These are phyloP conservation scores for Orthonyx spaldingii DNA, from an alignment of 2,113 vertebrate genomes.

Conservation along the genomic window DNA sequence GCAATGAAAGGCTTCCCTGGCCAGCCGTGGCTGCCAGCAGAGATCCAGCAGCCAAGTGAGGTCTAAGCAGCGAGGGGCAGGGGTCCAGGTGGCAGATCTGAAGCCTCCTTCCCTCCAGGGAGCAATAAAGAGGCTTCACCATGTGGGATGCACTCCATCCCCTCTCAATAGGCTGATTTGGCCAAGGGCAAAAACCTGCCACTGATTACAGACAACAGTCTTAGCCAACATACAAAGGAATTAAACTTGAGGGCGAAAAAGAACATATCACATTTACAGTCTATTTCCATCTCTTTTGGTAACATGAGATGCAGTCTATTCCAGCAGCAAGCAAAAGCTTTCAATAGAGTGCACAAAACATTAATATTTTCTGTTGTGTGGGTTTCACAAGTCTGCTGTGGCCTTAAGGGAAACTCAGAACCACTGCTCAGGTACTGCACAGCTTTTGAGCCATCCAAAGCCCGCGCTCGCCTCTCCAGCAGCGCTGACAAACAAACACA, in stretches of 20 bases:
- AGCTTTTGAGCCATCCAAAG: background rate
- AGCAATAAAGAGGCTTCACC: background rate
- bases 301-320: background rate
- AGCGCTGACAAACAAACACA: background rate
- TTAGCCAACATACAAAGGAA: background rate
- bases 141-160: background rate
- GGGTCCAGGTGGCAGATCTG: background rate
- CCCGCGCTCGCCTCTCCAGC: background rate
- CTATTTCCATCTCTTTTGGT: background rate
- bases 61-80: background rate
- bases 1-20: slow-evolving; percentile 49
- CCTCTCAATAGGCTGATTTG: background rate
- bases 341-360: background rate
- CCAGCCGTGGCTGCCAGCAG: background rate
- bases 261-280: background rate
- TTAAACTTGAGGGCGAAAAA: background rate
- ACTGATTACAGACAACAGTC: background rate
- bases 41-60: background rate
- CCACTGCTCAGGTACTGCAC: background rate
- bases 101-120: background rate
- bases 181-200: background rate
- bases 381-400: background rate
- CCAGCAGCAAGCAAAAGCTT: background rate
- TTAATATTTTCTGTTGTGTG: background rate
- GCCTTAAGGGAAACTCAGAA: background rate